A percentile compares a stretch with the other conserved stretches of the same genome.
phyloP scores from a whole-genome alignment of 1,140 invertebrate genomes.

The Caenorhabditis inopinata region DNA sequence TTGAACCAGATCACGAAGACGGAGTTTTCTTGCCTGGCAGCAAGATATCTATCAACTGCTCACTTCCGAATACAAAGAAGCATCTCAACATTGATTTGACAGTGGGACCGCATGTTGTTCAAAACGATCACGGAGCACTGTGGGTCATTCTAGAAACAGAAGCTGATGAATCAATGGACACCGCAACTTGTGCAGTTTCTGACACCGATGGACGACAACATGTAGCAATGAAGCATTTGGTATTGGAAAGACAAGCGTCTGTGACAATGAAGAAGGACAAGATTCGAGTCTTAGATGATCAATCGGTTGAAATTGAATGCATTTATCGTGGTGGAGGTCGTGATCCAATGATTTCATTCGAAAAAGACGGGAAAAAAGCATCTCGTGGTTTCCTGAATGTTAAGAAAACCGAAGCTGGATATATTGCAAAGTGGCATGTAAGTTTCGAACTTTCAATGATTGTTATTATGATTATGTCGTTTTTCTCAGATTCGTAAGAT shows the following conservation, averaged over 20 bases:
- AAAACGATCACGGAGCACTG: constrained; percentile 37
- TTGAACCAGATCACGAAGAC: constrained; percentile 14
- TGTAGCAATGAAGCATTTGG: constrained; percentile 38
- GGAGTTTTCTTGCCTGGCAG: constrained; percentile 8
- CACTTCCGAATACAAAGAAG: constrained; percentile 12
- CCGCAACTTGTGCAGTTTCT: constrained; percentile 36
- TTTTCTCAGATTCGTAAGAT: background rate
- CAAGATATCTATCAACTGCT: constrained; percentile 35
- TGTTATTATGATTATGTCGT: background rate
- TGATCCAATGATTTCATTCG: constrained; percentile 34
- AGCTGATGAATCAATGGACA: constrained; percentile 34
- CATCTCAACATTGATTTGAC: constrained; percentile 44
- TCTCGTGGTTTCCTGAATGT: background rate
- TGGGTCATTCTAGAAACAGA: constrained; percentile 21
- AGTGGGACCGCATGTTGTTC: constrained; percentile 12
- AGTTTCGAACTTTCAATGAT: background rate
- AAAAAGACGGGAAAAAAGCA: constrained; percentile 21
- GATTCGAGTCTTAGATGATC: constrained; percentile 31
- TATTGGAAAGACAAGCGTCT: background rate
- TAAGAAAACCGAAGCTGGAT: background rate
- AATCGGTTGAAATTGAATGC: constrained; percentile 29
- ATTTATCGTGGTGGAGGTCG: constrained; percentile 19
- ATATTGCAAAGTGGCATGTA: background rate
- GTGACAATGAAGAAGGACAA: constrained; percentile 21
- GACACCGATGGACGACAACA: constrained; percentile 42